phyloP scores from a whole-genome alignment of 2,888 invertebrate species.

The Sepiola atlantica region DNA sequence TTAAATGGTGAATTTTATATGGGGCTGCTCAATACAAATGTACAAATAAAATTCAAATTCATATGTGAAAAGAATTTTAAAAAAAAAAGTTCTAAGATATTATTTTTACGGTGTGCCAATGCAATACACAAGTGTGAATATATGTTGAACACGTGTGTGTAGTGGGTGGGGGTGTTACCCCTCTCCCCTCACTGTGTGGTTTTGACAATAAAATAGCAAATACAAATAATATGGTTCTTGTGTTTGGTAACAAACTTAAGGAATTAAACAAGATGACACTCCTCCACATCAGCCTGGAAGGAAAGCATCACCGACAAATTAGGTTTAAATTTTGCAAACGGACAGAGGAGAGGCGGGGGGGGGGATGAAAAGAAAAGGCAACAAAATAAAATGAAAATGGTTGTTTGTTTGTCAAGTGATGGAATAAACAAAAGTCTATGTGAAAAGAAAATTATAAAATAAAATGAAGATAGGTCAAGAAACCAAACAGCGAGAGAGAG shows the following conservation, averaged over 20 bases:
- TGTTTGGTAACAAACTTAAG: not conserved
- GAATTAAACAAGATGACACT: not conserved
- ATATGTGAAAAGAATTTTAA: not conserved
- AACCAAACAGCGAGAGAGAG: not conserved
- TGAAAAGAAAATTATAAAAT: not conserved
- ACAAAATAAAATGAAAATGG: not conserved
- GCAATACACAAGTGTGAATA: not conserved
- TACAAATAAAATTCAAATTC: not conserved
- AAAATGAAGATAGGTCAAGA: not conserved
- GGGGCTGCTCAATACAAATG: not conserved
- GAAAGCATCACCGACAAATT: not conserved
- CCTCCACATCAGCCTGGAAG: not conserved
- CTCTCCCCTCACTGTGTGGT: not conserved
- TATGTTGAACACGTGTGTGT: not conserved
- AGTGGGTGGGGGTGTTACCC: not conserved
- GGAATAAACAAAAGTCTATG: not conserved
- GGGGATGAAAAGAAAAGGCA: not conserved
- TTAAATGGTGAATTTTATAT: not conserved
- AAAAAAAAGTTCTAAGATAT: not conserved
- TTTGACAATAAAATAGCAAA: not conserved
- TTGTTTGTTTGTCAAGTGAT: not conserved
- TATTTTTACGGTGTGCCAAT: not conserved
- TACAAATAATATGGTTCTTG: not conserved
- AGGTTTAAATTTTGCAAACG: not conserved
- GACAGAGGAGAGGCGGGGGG: not conserved